Base-by-base conservation (phyloP, 2,797 vertebrate species). In the Artibeus jamaicensis region DNA sequence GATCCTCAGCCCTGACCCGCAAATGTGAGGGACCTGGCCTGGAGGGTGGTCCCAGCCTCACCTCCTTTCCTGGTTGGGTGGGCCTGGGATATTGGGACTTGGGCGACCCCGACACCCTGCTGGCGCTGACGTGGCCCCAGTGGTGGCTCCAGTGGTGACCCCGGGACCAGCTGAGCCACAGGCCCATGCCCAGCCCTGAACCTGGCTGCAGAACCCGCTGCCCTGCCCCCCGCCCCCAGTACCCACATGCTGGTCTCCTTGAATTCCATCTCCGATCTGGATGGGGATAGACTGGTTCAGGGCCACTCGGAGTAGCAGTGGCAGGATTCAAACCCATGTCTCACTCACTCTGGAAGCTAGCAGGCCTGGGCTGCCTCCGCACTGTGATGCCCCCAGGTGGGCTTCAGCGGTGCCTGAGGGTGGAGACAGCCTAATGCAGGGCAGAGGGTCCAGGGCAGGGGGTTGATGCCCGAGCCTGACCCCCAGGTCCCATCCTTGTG, bases 1-100 rank as follows among this genome's bases (percentile, higher is more conserved):
- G 14, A 6, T 29, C 39, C 76, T 37, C 1, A 3, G 39, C 9
- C 16, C 3, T 0, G 2, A 4, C n/a, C 48, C 42, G n/a, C 39
- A 22, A 15, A 19, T 6, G 9, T 3, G 39, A 74, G 59, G 76
- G 50, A 65, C 44, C 15, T 24, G 21, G 48, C 42, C 46, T 7
- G 34, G n/a, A 34, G 19, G 1, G 16, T 37, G 44, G 73, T 32
- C 50, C 24, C 34, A 3, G 46, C n/a, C 88, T 42, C 18, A 4
- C 1, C 71, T 74, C 4, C 14, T 6, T 14, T 2, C 21, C 53
- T 8, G 53, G 53, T 24, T 6, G 55, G 77, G 59, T 18, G 26
- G 78, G 32, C 34, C 11, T 18, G 24, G 70, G 24, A 57, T 6
- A 0, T 2, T 34, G 50, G 46, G 16, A n/a, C 34, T 26, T 29